Evolutionary conservation across 2,888 invertebrate genomes (phyloP), one percentile per base, ranked within the genome.

Genomic region (Drosophila quasianomalipes): DNA sequence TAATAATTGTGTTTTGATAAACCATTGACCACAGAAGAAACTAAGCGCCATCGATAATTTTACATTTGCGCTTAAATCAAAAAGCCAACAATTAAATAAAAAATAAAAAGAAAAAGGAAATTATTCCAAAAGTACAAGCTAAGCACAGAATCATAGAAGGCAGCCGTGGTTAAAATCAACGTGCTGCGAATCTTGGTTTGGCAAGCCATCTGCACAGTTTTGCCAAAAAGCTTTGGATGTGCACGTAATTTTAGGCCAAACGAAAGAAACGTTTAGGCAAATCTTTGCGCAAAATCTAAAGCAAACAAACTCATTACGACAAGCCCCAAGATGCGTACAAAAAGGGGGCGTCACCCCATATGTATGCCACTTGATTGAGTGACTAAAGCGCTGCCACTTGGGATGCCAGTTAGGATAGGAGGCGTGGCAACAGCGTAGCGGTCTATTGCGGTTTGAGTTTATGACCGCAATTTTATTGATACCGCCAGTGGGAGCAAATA

Each of bases 381-480:
- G 75, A 89, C 85, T 85, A 62, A 68, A 39, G 57, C 58, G 51
- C 39, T 33, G 71, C 49, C 66, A 54, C 47, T 77, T 64, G 68
- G 59, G 63, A 81, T 2, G 12, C 12, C 44, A 5, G 44, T 22
- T 47, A 61, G 22, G 31, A 60, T n/a, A 22, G n/a, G 12, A 30
- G 83, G 74, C 79, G 70, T 71, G 75, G 64, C 73, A 47, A 35
- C 31, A 62, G 55, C 44, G 62, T 70, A 52, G 49, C 67, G 41
- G 60, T 58, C 63, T 71, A 76, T 55, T 84, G 66, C 61, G 80
- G 87, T 60, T 72, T 60, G 58, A 68, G 69, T 87, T 90, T 87
- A 87, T 89, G 84, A 75, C 63, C 91, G 79, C 87, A 70, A 89
- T 87, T 90, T 87, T 87, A 87, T 87, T 87, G 91, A 90, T 90